Conservation (phyloP, 2,113 vertebrate species). For the Cettia cetti region DNA sequence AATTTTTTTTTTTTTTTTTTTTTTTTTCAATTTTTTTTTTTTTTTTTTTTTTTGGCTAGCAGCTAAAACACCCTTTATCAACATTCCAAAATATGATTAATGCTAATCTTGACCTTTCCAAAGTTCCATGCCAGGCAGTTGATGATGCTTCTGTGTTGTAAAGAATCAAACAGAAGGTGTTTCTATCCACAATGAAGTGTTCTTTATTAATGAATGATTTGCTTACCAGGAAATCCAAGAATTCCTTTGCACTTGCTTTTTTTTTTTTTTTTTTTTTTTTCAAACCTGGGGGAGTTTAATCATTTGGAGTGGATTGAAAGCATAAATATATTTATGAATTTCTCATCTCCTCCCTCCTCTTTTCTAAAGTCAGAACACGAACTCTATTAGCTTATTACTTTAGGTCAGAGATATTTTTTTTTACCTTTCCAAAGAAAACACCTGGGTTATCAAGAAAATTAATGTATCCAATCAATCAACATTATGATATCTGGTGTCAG, state of each 20-base stretch:
- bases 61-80: slow-evolving; percentile 30
- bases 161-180: slow-evolving; percentile 62
- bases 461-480: slow-evolving; percentile 58
- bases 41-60: not conserved
- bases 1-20: not conserved
- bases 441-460: slow-evolving; percentile 63
- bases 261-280: not conserved
- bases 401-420: slow-evolving; percentile 54
- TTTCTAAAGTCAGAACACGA: slow-evolving; percentile 18
- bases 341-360: not conserved
- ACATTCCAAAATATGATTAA: slow-evolving; percentile 52
- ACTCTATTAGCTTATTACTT: slow-evolving; percentile 68
- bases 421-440: slow-evolving; percentile 51
- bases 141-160: slow-evolving; percentile 59
- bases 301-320: slow-evolving; percentile 59
- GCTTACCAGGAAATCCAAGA: slow-evolving; percentile 48
- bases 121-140: slow-evolving; percentile 63
- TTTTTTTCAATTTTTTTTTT: not conserved
- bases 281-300: slow-evolving; percentile 56
- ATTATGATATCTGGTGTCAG: slow-evolving; percentile 48
- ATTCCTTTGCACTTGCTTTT: not conserved
- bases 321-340: slow-evolving; percentile 72
- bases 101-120: slow-evolving; percentile 73
- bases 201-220: slow-evolving; percentile 63
- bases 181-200: slow-evolving; percentile 62